Evolutionary conservation across 2,888 invertebrate genomes (phyloP), one percentile per base, ranked within the genome.

Genomic region (Ichneumoninae sp.): DNA sequence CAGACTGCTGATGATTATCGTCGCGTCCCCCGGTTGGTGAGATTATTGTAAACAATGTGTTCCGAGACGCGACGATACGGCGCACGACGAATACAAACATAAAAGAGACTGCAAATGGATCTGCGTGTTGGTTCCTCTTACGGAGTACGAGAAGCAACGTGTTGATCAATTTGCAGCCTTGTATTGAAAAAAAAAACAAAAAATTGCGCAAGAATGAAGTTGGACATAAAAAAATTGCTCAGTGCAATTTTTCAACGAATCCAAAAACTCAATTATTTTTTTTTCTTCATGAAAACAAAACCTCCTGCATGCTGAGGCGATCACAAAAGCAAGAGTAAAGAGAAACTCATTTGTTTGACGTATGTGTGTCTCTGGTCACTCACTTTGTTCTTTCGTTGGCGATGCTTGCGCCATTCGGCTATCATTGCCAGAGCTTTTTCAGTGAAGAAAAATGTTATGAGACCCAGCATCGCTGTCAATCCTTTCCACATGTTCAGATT

Each of bases 371-470:
- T n/a, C 50, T 52, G 26, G 10, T 33, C 26, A 83, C 94, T 95
- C 54, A 96, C 96, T 92, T 95, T 95, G 86, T 96, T 96, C 65
- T 96, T 95, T 92, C 96, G 96, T 89, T 97, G 97, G 36, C 95
- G 95, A 60, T 95, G 94, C 89, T 97, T 97, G 66, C 97, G 95
- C 97, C 97, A 97, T 90, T 97, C 97, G 0, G 97, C 96, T 5
- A 97, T 95, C 86, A 98, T 95, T 5, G 96, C 97, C 44, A 98
- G 94, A 0, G 97, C 96, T 91, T 97, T 97, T 92, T 99, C 98
- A 4, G 97, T 97, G 87, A 98, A 96, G 92, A 98, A 98, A 94
- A 98, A 98, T 94, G 98, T 96, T 8, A 98, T 96, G 3, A 99
- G 96, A 0, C 98, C 98, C 76, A 95, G 91, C 93, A 98, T 96